These are phyloP conservation scores for Stigmatopora nigra DNA, from an alignment of 2,113 vertebrate genomes.

Conservation along the genomic window DNA sequence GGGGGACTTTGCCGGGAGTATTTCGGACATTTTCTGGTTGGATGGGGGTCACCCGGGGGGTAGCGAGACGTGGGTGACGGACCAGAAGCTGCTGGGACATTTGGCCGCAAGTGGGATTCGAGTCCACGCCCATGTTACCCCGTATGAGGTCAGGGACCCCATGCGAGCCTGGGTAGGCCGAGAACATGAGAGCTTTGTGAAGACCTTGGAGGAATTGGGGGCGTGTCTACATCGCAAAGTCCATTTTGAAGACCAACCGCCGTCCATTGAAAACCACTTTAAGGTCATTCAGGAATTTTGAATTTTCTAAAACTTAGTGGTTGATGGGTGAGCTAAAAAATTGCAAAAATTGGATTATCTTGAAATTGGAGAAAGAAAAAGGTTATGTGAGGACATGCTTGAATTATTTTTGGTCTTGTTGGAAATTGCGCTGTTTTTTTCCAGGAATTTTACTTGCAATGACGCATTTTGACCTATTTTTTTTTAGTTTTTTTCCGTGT, in stretches of 20 bases:
- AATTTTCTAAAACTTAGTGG: too few relatives aligned
- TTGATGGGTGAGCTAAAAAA: neutral
- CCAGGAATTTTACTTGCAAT: neutral
- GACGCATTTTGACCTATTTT: neutral
- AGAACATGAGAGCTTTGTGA: slow-evolving; percentile 82
- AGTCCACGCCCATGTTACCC: slow-evolving; percentile 88
- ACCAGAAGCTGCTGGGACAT: slow-evolving; percentile 74
- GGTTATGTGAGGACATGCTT: neutral
- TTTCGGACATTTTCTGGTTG: slow-evolving; percentile 89
- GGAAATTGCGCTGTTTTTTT: neutral
- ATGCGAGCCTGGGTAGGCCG: slow-evolving; percentile 95
- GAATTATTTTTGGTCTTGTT: neutral
- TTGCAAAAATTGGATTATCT: neutral
- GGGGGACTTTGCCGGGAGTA: slow-evolving; percentile 70
- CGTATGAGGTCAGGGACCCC: slow-evolving; percentile 88
- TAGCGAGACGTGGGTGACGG: slow-evolving; percentile 91
- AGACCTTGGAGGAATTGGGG: slow-evolving; percentile 79
- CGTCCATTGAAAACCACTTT: slow-evolving; percentile 93
- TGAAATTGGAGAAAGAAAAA: neutral
- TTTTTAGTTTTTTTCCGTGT: neutral
- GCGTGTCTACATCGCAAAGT: slow-evolving; percentile 75
- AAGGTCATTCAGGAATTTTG: slow-evolving; percentile 81
- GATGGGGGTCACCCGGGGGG: slow-evolving; percentile 95
- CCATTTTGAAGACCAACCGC: slow-evolving; percentile 83
- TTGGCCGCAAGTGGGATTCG: slow-evolving; percentile 78